phyloP scores from a whole-genome alignment of 2,888 invertebrate genomes.

The Nasonia oneida region DNA sequence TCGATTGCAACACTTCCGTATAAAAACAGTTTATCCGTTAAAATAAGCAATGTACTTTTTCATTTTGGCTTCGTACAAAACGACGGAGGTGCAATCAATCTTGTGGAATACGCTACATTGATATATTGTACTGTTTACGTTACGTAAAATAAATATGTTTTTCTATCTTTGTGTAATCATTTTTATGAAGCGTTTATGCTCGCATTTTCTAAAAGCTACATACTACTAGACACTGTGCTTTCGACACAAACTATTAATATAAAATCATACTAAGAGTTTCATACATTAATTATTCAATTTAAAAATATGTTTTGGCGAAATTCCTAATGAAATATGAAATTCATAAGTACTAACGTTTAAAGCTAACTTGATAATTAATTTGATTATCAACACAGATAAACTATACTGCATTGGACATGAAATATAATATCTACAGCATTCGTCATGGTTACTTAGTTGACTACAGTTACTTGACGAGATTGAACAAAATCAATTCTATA shows the following conservation, averaged over 20 bases:
- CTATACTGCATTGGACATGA: slow-evolving; percentile 26
- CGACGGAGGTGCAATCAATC: slow-evolving; percentile 31
- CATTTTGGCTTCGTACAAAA: slow-evolving; percentile 15
- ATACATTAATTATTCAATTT: neutral
- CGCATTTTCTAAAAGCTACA: neutral
- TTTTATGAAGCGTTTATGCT: slow-evolving; percentile 12
- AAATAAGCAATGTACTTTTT: slow-evolving; percentile 26
- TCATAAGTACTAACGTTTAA: neutral
- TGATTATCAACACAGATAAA: slow-evolving; percentile 12
- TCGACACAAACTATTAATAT: neutral
- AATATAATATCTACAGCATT: slow-evolving; percentile 46
- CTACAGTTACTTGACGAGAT: slow-evolving; percentile 43
- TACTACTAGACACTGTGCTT: neutral
- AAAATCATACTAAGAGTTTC: neutral
- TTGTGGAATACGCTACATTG: slow-evolving; percentile 21
- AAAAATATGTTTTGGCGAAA: slow-evolving; percentile 17
- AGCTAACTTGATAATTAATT: slow-evolving; percentile 31
- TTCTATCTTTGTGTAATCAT: neutral
- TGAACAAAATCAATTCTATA: slow-evolving; percentile 49
- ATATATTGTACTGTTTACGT: slow-evolving; percentile 10
- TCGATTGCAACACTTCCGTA: slow-evolving; percentile 36
- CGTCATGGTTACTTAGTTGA: slow-evolving; percentile 57
- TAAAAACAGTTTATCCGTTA: neutral
- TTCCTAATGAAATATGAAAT: slow-evolving; percentile 23
- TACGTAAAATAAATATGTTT: neutral